Evolutionary conservation across 2,797 vertebrate genomes (phyloP).

Genomic region (Mico argentatus): DNA sequence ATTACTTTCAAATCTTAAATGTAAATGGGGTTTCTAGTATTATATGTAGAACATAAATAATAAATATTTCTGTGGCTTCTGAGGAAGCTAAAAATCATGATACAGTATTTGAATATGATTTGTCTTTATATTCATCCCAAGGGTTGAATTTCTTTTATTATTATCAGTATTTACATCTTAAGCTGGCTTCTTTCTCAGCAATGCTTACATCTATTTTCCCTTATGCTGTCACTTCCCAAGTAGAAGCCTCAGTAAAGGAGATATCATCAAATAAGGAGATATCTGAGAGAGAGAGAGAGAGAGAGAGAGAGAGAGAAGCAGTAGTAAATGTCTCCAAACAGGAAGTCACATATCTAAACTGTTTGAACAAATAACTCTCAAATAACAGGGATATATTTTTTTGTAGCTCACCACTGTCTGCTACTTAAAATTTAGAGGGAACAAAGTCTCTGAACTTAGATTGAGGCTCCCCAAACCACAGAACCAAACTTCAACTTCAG

Average conservation of each 20-base stretch:
- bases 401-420: not conserved
- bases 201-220: not conserved
- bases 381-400: not conserved
- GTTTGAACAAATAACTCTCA: not conserved
- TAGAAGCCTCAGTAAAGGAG: not conserved
- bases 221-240: not conserved
- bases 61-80: not conserved
- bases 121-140: not conserved
- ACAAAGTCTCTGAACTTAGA: not conserved
- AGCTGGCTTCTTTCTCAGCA: not conserved
- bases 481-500: not conserved
- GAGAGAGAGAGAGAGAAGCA: not conserved
- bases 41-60: constrained; percentile 1
- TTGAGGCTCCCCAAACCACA: not conserved
- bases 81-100: not conserved
- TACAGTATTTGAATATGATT: not conserved
- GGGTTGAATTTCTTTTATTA: not conserved
- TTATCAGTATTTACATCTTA: not conserved
- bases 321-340: not conserved
- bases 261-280: not conserved
- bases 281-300: not conserved
- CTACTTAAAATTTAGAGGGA: not conserved
- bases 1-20: not conserved
- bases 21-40: not conserved
- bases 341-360: not conserved